phyloP scores from a whole-genome alignment of 2,797 vertebrate genomes.

The Erithacus rubecula region DNA sequence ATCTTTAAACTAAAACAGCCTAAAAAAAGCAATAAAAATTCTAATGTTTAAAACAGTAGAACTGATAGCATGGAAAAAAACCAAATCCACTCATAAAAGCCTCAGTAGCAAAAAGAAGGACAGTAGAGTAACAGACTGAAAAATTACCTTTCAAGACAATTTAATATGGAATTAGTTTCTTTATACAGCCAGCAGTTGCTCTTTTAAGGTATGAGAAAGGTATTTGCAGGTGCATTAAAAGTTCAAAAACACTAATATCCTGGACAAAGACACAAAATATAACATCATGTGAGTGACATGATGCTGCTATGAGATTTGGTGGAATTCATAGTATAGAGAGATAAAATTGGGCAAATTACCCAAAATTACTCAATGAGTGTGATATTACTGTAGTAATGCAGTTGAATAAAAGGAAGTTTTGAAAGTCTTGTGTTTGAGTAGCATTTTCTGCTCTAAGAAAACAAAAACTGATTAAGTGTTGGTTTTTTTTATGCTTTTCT shows the following conservation, averaged over 20 bases:
- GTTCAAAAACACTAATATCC: background rate
- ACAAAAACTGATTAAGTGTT: background rate
- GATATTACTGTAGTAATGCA: background rate
- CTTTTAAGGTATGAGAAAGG: background rate
- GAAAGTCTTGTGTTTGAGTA: background rate
- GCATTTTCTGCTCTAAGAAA: background rate
- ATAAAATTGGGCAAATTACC: background rate
- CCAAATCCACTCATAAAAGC: background rate
- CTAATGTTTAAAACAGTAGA: background rate
- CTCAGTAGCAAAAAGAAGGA: background rate
- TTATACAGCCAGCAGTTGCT: background rate
- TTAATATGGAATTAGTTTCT: background rate
- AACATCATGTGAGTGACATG: too few relatives aligned
- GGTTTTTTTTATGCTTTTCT: background rate
- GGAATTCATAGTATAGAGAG: background rate
- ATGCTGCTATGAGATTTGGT: background rate
- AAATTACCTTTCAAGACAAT: background rate
- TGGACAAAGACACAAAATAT: background rate
- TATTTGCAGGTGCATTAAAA: background rate
- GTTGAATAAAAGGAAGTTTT: fast-evolving
- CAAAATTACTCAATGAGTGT: background rate
- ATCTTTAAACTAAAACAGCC: background rate
- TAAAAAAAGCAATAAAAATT: background rate
- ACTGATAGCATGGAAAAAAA: background rate
- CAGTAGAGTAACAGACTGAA: background rate